Evolutionary conservation across 2,888 invertebrate genomes (phyloP), one percentile per base, ranked within the genome.

Genomic region (Ariolimax columbianus): DNA sequence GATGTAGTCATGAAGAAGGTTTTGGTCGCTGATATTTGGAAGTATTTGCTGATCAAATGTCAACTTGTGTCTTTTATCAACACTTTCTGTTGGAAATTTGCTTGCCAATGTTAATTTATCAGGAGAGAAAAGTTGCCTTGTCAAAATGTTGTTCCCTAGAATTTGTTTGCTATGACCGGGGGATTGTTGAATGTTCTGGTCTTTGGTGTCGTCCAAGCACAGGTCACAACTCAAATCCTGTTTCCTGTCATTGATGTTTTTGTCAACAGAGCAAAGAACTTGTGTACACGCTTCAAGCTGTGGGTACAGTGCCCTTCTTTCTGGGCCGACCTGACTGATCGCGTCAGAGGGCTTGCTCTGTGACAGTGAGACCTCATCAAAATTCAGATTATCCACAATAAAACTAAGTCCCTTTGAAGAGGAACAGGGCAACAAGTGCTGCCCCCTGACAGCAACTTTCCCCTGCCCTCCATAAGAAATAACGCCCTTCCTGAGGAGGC

Each of bases 401-500:
- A 43, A 68, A 63, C 30, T 11, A 4, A 30, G 17, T 38, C 19
- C 26, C 17, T 78, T 59, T 38, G 63, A 78, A 40, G 59, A 40
- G 33, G 68, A 68, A 36, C n/a, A 14, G 0, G 30, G 19, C 11
- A 30, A 7, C 7, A 9, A 14, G 30, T 43, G 30, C 23, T 6
- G 3, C 19, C n/a, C 59, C 30, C 23, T 43, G 40, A 73, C 26
- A 30, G 26, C 9, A 47, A 33, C 19, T 40, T 82, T 36, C 6
- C 59, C 59, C 73, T 63, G 36, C 14, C 40, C 59, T 40, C 40
- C 55, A 47, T 59, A 19, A 40, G 82, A 63, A 19, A 73, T 33
- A 40, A 82, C 26, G 9, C 82, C 82, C 59, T 59, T 73, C 33
- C 66, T 66, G 77, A 68, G 38, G 63, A 83, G 68, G 38, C 38